Base-by-base conservation (phyloP, 2,888 invertebrate species). In the Hirtodrosophila duncani region DNA sequence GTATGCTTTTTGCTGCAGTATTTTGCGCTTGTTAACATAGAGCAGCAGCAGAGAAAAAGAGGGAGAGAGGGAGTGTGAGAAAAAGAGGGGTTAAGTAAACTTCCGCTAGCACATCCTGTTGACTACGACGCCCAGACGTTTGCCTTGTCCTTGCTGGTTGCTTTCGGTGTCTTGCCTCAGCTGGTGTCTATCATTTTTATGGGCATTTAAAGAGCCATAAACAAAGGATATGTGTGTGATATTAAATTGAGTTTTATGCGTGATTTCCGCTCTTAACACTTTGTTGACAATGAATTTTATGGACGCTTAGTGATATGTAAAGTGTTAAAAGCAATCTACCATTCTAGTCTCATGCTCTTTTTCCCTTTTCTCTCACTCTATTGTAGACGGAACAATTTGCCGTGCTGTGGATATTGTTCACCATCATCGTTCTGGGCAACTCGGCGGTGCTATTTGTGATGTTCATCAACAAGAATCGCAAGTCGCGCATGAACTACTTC, bases 401-500 rank as follows among this genome's bases (percentile, higher is more conserved):
- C 11, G 92, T 97, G 52, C 89, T 96, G 80, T 94, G 94, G 92
- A 89, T 96, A 55, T 89, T 97, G 18, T 94, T 97, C 84, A 90
- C 92, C 34, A 89, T 94, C 38, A 97, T 97, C 62, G 93, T 97
- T 29, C 89, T 93, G 38, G 94, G 96, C 20, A 97, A 97, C 86
- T 89, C 92, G 10, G 93, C 94, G 0, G 97, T 97, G n/a, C 90
- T 97, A 30, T 91, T 93, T 1, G 94, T 96, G 0, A 90, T 97
- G 50, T 89, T 93, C 45, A 89, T 94, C 75, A 94, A 93, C 64
- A 95, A 95, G 83, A 92, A 93, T 39, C 90, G 95, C 72, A 96
- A 96, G 85, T 95, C 95, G 36, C 89, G 97, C 34, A 97, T 97
- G 96, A 96, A 97, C 86, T 97, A 95, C 88, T 97, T 97, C 88